These are phyloP conservation scores for Drosophila prosaltans DNA, from an alignment of 1,140 invertebrate genomes.

Conservation along the genomic window DNA sequence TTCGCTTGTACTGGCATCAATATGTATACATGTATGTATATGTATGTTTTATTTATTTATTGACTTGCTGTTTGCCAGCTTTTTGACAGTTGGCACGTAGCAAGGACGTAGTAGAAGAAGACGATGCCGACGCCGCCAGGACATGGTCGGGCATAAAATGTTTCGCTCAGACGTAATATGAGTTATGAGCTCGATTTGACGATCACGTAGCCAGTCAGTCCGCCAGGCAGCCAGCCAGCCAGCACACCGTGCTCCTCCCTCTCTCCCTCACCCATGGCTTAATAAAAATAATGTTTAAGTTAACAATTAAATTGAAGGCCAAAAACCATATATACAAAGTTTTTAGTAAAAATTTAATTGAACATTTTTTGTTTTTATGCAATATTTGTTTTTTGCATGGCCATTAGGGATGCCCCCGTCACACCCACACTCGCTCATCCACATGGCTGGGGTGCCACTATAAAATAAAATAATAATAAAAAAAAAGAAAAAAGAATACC, in stretches of 20 bases:
- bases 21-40: constrained; percentile 24
- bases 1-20: not conserved
- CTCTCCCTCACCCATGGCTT: not conserved
- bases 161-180: constrained; percentile 62
- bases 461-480: constrained; percentile 29
- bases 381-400: constrained; percentile 12
- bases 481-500: constrained; percentile 28
- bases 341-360: constrained; percentile 63
- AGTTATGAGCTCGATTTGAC: constrained; percentile 55
- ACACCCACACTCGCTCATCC: not conserved
- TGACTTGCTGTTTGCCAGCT: constrained; percentile 38
- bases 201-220: constrained; percentile 65
- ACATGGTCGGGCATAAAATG: constrained; percentile 23
- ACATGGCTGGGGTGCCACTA: not conserved
- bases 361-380: constrained; percentile 32
- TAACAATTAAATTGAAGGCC: constrained; percentile 64
- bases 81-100: constrained; percentile 72
- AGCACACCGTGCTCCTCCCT: not conserved
- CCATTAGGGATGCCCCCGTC: constrained; percentile 32
- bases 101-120: constrained; percentile 15
- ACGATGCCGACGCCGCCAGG: constrained; percentile 25
- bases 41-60: constrained; percentile 71
- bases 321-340: constrained; percentile 5
- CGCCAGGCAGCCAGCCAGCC: not conserved
- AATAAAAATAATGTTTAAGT: constrained; percentile 64